Evolutionary conservation across 2,888 invertebrate species (phyloP).

Genomic region (Timandra comae): DNA sequence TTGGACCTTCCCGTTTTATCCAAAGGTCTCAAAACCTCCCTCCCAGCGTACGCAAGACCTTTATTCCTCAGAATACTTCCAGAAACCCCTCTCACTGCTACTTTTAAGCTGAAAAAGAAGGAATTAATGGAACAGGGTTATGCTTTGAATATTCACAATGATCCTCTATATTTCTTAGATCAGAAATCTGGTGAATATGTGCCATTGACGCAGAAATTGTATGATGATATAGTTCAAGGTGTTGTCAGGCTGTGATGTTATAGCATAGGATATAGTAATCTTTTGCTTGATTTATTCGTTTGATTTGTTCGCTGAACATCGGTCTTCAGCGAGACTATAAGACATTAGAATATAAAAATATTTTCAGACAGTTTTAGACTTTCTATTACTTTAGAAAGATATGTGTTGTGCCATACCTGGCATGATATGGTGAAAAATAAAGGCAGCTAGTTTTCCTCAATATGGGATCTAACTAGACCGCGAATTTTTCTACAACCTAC

Average conservation of each 20-base stretch:
- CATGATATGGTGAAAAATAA: too few relatives aligned
- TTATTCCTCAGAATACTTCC: conserved; percentile 88
- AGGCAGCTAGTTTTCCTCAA: too few relatives aligned
- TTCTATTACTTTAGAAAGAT: too few relatives aligned
- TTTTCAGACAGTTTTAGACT: too few relatives aligned
- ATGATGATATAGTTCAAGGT: conserved; percentile 66
- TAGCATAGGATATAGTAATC: too few relatives aligned
- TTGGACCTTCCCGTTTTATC: conserved; percentile 76
- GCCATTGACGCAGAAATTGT: conserved; percentile 60
- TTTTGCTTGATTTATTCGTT: too few relatives aligned
- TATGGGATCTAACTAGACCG: too few relatives aligned
- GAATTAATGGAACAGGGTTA: conserved; percentile 89
- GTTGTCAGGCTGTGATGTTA: conserved; percentile 68
- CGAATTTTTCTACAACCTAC: too few relatives aligned
- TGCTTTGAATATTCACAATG: conserved; percentile 78
- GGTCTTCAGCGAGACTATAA: too few relatives aligned
- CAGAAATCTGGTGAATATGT: conserved; percentile 63
- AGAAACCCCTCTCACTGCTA: conserved; percentile 87
- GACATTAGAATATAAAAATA: too few relatives aligned
- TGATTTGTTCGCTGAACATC: too few relatives aligned
- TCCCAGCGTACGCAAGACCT: conserved; percentile 91
- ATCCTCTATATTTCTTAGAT: conserved; percentile 82
- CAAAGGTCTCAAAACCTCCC: conserved; percentile 60
- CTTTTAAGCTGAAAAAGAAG: conserved; percentile 95
- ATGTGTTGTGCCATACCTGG: too few relatives aligned